Evolutionary conservation across 2,113 vertebrate genomes (phyloP).

Genomic region (Rhodinocichla rosea): DNA sequence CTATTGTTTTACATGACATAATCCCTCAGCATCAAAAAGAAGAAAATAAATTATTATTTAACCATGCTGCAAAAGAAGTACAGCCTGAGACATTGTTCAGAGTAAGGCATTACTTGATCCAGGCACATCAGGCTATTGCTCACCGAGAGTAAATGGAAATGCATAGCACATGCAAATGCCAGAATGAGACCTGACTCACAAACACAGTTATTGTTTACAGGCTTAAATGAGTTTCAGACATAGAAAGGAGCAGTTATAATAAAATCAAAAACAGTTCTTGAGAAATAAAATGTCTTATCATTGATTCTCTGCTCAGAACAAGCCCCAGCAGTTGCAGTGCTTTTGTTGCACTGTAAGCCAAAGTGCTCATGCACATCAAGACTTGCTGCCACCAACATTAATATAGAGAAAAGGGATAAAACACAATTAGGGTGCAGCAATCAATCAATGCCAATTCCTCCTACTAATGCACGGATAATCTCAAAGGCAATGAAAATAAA

Average conservation of each 20-base stretch:
- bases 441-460: conserved; percentile 33
- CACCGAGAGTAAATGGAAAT: neutral
- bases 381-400: neutral
- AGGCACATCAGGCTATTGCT: neutral
- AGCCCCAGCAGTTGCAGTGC: neutral
- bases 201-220: neutral
- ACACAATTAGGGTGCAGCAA: neutral
- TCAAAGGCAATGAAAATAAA: neutral
- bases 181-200: neutral
- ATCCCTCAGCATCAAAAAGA: neutral
- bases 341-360: neutral
- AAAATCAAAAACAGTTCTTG: neutral
- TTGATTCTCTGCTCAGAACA: neutral
- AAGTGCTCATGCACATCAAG: neutral
- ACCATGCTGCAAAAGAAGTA: neutral
- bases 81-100: neutral
- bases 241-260: neutral
- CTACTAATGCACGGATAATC: neutral
- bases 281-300: neutral
- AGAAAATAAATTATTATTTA: neutral
- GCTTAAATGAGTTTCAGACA: neutral
- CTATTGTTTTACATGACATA: neutral
- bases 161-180: neutral
- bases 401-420: neutral
- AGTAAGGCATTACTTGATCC: neutral